phyloP scores from a whole-genome alignment of 1,140 invertebrate genomes.

The Samia ricini region DNA sequence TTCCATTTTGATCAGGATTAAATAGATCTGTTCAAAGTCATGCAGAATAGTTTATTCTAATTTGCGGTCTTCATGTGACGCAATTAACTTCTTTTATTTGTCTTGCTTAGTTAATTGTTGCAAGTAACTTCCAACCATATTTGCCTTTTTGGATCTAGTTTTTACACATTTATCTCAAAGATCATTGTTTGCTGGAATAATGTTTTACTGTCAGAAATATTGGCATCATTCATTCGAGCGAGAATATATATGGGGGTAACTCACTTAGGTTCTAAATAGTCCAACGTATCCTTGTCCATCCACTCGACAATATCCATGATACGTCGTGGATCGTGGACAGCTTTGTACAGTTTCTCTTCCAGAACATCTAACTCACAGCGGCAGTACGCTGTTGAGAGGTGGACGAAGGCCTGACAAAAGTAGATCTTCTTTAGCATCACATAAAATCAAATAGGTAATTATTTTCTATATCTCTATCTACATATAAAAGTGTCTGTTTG shows the following conservation, averaged over 20 bases:
- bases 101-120: too few species aligned
- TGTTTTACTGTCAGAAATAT: conserved; percentile 3
- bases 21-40: too few species aligned
- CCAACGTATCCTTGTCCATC: conserved; percentile 85
- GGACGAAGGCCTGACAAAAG: conserved; percentile 80
- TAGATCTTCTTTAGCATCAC: not conserved
- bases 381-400: conserved; percentile 91
- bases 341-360: conserved; percentile 83
- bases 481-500: too few species aligned
- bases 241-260: conserved; percentile 16
- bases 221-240: not conserved
- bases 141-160: too few species aligned
- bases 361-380: conserved; percentile 84
- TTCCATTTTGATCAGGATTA: too few species aligned
- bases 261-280: conserved; percentile 85
- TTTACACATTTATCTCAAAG: too few species aligned
- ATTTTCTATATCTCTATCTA: not conserved
- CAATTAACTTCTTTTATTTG: too few species aligned
- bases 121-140: too few species aligned
- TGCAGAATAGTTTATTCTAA: too few species aligned
- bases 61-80: too few species aligned
- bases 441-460: not conserved
- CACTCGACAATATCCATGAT: conserved; percentile 87
- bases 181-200: too few species aligned
- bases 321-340: conserved; percentile 85